Base-by-base conservation (phyloP, 2,888 invertebrate species). In the Herminia tarsipennalis region DNA sequence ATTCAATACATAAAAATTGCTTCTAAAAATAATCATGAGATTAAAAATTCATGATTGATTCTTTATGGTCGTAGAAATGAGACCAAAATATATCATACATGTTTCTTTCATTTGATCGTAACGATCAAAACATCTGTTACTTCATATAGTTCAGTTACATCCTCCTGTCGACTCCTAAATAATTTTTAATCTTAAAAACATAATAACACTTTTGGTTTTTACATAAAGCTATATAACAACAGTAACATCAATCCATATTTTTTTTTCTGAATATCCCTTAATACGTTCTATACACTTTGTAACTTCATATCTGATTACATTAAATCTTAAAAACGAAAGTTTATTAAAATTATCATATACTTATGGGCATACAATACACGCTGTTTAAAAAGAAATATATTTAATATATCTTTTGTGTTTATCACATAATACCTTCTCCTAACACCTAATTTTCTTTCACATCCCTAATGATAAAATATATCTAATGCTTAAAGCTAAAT, bases 211-310 rank as follows among this genome's bases (percentile, higher is more conserved):
- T 89, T 90, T 87, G 89, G 88, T 88, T 86, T 86, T 79, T 78
- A 82, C 83, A 85, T 88, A 90, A 87, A 89, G 87, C 88, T 90
- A 83, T 89, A 82, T 86, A 89, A 88, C 88, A 89, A 89, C 85
- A 88, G 83, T 88, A 88, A 88, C 86, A 81, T 83, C 81, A 66
- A 76, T 79, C 69, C 70, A 79, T 85, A 81, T 79, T 27, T 75
- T 81, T 1, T 76, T 78, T 79, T 81, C 64, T 76, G 78, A 78
- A 74, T 79, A 76, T 68, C 72, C 58, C 72, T 72, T 69, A 78
- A 74, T 77, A 80, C 77, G 73, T 75, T 78, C 71, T 81, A 77
- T 78, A 85, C 74, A 65, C 72, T 76, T 77, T 76, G 72, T 71
- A 73, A 72, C 65, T 64, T 62, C 64, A 69, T 64, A 75, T 70